A percentile compares a stretch with the other conserved stretches of the same genome.
Evolutionary conservation across 2,888 invertebrate species (phyloP).

Genomic region (Choreutis nemorana): DNA sequence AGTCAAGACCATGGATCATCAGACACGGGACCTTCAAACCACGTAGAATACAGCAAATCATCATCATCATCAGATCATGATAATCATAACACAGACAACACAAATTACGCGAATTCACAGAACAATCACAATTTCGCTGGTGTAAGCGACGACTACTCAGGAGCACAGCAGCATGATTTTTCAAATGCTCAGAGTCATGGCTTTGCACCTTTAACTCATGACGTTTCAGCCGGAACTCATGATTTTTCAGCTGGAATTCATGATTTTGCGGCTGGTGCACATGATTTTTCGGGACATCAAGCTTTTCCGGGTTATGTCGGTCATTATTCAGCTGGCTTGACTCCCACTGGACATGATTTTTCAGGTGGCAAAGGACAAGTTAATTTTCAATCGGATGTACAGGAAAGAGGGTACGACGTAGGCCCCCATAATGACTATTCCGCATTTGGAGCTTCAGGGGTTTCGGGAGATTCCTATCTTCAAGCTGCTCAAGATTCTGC

Average conservation of each 20-base stretch:
- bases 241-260: too few species aligned
- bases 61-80: too few species aligned
- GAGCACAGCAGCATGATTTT: constrained; percentile 20
- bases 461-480: constrained; percentile 47
- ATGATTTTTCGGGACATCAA: constrained; percentile 1
- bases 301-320: not conserved
- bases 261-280: constrained; percentile 3
- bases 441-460: constrained; percentile 14
- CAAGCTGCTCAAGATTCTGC: constrained; percentile 47
- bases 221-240: too few species aligned
- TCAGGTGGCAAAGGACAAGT: too few species aligned
- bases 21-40: constrained; percentile 12
- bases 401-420: constrained; percentile 9
- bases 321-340: not conserved
- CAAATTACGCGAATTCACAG: too few species aligned
- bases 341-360: not conserved
- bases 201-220: constrained; percentile 5
- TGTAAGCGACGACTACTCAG: constrained; percentile 18
- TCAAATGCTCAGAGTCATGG: too few species aligned
- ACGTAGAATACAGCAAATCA: constrained; percentile 16
- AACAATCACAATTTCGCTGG: too few species aligned
- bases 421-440: constrained; percentile 12
- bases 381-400: too few species aligned
- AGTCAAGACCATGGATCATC: constrained; percentile 15
- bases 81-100: too few species aligned